Evolutionary conservation across 2,797 vertebrate species (phyloP), one percentile per base, ranked within the genome.

Genomic region (Rhadinocentrus ornatus): DNA sequence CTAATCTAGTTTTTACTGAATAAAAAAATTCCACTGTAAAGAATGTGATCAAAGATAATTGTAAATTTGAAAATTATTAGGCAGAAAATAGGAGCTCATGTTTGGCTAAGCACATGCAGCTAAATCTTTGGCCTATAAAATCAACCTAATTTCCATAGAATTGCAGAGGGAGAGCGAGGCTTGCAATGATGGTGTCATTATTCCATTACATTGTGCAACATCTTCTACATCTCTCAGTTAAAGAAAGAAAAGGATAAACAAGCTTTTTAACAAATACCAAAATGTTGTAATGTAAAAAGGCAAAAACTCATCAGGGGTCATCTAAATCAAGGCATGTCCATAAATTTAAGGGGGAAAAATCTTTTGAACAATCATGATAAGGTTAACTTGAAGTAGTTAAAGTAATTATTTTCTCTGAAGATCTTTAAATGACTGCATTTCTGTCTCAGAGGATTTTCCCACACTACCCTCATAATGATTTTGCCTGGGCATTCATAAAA

Each of bases 391-490:
- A 46, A 1, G 26, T 26, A 22, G 62, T 34, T 62, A 48, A 58
- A 70, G n/a, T 10, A 65, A 1, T n/a, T 34, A 3, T 26, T 39
- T 65, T n/a, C 39, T 27, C 5, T 4, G 39, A 20, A 41, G 58
- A 65, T 24, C 48, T 41, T 37, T 53, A 3, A 55, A 62, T 59
- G 39, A 31, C 64, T 35, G 10, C 6, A 56, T 18, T 3, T 73
- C 29, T 35, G 7, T 55, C 34, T 46, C 11, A 56, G 8, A 56
- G 37, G 18, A 29, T 54, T 60, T 31, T 61, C 39, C 52, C 24
- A 64, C 57, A 46, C 52, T 59, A 16, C 55, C 59, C 48, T 80
- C 22, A 3, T 62, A 58, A 68, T 72, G 37, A 70, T 69, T 78
- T 78, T 61, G 10, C 20, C 26, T 12, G 46, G 2, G 29, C 34